Evolutionary conservation across 1,140 invertebrate species (phyloP).

Genomic region (Zaprionus taronus): DNA sequence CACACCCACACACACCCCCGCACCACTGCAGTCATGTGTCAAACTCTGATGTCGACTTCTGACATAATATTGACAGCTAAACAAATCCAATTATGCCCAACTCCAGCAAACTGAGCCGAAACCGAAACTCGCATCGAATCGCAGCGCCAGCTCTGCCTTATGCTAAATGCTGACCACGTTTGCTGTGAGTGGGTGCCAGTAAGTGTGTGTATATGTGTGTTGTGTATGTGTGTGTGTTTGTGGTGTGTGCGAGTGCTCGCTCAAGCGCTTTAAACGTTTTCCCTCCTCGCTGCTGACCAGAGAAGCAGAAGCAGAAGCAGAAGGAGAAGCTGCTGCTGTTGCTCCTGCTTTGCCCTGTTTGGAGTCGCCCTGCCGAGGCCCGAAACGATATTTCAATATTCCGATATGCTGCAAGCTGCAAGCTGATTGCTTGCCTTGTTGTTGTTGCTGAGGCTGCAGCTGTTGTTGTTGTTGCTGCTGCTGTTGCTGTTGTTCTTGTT

Average conservation of each 20-base stretch:
- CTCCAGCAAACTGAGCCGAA: slow-evolving; percentile 38
- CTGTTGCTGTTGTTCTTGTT: slow-evolving; percentile 23
- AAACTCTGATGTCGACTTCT: slow-evolving; percentile 78
- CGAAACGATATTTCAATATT: slow-evolving; percentile 49
- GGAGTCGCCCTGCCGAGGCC: not conserved
- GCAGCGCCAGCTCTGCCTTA: slow-evolving; percentile 30
- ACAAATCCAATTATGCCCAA: slow-evolving; percentile 82
- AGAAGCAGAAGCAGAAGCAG: not conserved
- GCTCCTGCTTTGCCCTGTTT: too few relatives aligned
- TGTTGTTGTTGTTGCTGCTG: not conserved
- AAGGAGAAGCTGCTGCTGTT: not conserved
- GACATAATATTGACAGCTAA: slow-evolving; percentile 83
- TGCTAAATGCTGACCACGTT: slow-evolving; percentile 55
- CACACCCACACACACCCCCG: not conserved
- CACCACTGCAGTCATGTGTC: slow-evolving; percentile 34
- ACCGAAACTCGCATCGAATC: slow-evolving; percentile 16
- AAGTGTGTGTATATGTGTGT: slow-evolving; percentile 3
- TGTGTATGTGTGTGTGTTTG: slow-evolving; percentile 7
- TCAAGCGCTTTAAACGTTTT: slow-evolving; percentile 72
- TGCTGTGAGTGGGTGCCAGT: slow-evolving; percentile 4
- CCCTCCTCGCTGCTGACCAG: slow-evolving; percentile 28
- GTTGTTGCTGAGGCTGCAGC: slow-evolving; percentile 5
- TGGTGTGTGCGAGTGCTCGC: slow-evolving; percentile 24
- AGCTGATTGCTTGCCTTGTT: slow-evolving; percentile 26
- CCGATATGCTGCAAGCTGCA: slow-evolving; percentile 24